A percentile compares a stretch with the other conserved stretches of the same genome.
These are phyloP conservation scores for Aplodontia rufa DNA, from an alignment of 2,113 vertebrate species.

Conservation along the genomic window DNA sequence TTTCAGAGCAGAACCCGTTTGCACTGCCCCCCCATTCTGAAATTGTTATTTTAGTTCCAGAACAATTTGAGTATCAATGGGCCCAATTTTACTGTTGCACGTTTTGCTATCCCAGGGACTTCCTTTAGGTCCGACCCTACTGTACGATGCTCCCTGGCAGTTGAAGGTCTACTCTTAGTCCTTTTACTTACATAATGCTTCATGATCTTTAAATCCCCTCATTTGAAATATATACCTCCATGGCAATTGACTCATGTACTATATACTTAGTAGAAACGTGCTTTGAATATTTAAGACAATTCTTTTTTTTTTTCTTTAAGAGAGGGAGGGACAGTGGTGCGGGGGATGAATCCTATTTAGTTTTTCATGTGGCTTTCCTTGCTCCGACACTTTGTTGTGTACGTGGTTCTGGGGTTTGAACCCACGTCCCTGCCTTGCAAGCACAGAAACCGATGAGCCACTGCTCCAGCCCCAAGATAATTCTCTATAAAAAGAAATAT, in stretches of 20 bases:
- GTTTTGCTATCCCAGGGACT: background rate
- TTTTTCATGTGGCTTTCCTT: no score
- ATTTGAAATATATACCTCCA: background rate
- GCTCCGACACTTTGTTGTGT: no score
- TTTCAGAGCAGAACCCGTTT: background rate
- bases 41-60: background rate
- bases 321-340: no score
- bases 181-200: background rate
- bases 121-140: background rate
- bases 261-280: background rate
- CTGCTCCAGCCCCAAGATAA: no score
- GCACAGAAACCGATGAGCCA: no score
- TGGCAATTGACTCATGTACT: background rate
- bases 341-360: no score
- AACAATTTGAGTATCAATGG: background rate
- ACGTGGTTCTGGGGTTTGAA: no score
- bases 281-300: slow-evolving; percentile 15
- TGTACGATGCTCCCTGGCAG: background rate
- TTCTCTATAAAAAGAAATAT: background rate
- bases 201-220: background rate
- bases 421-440: no score
- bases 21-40: background rate
- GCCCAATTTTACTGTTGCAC: background rate
- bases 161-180: background rate
- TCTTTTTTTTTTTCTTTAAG: no score